Evolutionary conservation across 1,140 invertebrate genomes (phyloP), one percentile per base, ranked within the genome.

Genomic region (Sitophilus oryzae): DNA sequence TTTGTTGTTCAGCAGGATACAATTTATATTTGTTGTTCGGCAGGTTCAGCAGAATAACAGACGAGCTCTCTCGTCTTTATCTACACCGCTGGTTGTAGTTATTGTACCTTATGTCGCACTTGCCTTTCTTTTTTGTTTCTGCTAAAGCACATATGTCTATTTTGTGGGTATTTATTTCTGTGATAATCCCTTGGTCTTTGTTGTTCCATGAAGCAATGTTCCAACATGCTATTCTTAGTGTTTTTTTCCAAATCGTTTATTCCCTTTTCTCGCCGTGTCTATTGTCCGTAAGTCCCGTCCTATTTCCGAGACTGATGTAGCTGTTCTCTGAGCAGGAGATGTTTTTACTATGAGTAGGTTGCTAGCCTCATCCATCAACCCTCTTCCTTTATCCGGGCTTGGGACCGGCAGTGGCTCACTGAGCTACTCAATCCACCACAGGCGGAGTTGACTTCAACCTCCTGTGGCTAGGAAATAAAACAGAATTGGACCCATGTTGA

Each of bases 101-200:
- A 5, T 20, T 40, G 19, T 50, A 50, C n/a, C 42, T 51, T 2
- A 11, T 34, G 34, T 41, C 34, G 6, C 54, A 47, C 37, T 56
- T 56, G 15, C 35, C 54, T 35, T 56, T 56, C 22, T 52, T 56
- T 14, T 56, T 34, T 6, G 48, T 52, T 38, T 56, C 47, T 2
- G 36, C 19, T 1, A 56, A 9, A 43, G 47, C 38, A 36, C 48
- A 56, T 11, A 56, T 35, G 22, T 56, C 54, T 9, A 47, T 46
- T 36, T 48, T 55, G 35, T 48, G 25, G 18, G 20, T 40, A 8
- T 47, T 21, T 6, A 55, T 9, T 21, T 46, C 44, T 11, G 40
- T 8, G 11, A 48, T 34, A 19, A 55, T 25, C 15, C 48, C 36
- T 10, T 55, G 52, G 19, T 46, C 52, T 55, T 48, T 55, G 21